phyloP scores from a whole-genome alignment of 2,797 vertebrate genomes.

The Acrocephalus scirpaceus region DNA sequence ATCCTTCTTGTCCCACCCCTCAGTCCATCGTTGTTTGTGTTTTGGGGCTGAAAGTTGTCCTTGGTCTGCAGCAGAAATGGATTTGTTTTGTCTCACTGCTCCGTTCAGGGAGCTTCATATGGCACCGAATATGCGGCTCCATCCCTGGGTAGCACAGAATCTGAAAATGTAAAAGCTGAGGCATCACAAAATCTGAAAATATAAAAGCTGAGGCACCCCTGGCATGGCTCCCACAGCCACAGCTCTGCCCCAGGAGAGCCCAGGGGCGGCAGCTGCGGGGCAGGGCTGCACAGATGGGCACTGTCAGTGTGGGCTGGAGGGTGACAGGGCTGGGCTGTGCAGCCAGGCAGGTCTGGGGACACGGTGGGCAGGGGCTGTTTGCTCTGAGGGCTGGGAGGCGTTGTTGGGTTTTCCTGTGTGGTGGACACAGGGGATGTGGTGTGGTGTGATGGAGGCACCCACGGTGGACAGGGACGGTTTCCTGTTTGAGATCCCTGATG shows the following conservation, averaged over 20 bases:
- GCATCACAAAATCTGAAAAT: not conserved
- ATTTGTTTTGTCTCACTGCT: too few relatives aligned
- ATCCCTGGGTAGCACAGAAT: too few relatives aligned
- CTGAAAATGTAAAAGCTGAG: too few relatives aligned
- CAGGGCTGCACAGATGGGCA: fast-evolving
- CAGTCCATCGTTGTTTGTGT: too few relatives aligned
- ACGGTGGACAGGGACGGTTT: not conserved
- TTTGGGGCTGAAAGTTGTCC: too few relatives aligned
- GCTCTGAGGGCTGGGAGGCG: too few relatives aligned
- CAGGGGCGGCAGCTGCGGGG: fast-evolving
- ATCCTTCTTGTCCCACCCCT: too few relatives aligned
- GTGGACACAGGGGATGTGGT: not conserved
- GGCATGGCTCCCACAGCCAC: not conserved
- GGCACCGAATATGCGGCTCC: too few relatives aligned
- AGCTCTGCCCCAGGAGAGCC: not conserved
- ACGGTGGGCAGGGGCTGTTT: not conserved
- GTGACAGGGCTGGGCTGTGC: not conserved
- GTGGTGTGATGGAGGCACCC: not conserved
- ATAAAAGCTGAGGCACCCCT: not conserved
- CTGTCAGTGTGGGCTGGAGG: fast-evolving
- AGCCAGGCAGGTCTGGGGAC: not conserved
- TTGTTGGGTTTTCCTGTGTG: fast-evolving
- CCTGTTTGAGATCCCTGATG: not conserved
- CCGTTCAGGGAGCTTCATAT: too few relatives aligned
- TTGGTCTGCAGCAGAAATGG: too few relatives aligned